These are phyloP conservation scores for Drosophila equinoxialis DNA, from an alignment of 1,140 invertebrate genomes.

Conservation along the genomic window DNA sequence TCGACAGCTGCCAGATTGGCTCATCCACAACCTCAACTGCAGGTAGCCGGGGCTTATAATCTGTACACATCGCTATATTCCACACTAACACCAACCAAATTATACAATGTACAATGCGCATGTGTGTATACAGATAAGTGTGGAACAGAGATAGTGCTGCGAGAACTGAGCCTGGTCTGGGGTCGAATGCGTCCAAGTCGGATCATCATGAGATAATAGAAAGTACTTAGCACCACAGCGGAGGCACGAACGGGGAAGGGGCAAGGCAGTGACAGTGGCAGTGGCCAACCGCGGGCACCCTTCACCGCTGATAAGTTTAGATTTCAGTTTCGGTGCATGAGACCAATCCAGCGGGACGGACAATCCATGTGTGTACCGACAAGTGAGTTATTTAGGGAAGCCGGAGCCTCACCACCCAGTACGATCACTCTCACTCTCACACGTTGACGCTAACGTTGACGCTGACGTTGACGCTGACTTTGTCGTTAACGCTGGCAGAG, in stretches of 20 bases:
- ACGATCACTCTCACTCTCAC: constrained; percentile 20
- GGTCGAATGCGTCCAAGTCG: constrained; percentile 26
- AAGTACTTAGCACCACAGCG: constrained; percentile 22
- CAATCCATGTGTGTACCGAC: constrained; percentile 2
- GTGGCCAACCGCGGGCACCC: constrained; percentile 12
- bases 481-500: neutral
- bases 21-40: constrained; percentile 1
- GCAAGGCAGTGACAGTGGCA: too few species aligned
- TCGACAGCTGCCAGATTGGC: neutral
- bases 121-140: neutral
- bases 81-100: constrained; percentile 7
- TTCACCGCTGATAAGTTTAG: constrained; percentile 31
- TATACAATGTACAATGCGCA: constrained; percentile 22
- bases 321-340: constrained; percentile 33
- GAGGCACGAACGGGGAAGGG: too few species aligned
- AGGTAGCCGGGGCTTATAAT: neutral
- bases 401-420: constrained; percentile 9
- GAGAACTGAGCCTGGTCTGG: constrained; percentile 16
- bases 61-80: neutral
- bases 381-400: constrained; percentile 16
- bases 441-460: neutral
- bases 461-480: neutral
- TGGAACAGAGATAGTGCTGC: constrained; percentile 1
- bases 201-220: constrained; percentile 29
- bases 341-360: constrained; percentile 16